phyloP scores from a whole-genome alignment of 2,888 invertebrate genomes.

The Myopa testacea region DNA sequence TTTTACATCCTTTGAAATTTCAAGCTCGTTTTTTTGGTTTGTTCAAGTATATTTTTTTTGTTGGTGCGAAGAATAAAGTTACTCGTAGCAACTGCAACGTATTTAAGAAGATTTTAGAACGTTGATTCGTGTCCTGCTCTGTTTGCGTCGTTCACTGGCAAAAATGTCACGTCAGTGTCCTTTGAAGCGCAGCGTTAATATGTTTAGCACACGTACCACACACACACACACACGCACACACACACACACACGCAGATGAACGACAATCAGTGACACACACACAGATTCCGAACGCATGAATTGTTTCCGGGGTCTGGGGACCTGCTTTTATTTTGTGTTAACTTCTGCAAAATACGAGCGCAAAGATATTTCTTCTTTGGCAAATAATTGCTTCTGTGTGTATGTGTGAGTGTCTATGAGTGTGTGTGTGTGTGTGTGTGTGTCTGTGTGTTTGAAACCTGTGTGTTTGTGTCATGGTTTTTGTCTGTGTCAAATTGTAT shows the following conservation, averaged over 20 bases:
- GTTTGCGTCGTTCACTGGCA: background rate
- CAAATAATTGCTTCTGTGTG: background rate
- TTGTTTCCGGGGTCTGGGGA: background rate
- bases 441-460: background rate
- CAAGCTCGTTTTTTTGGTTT: background rate
- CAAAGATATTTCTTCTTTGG: background rate
- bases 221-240: slow-evolving; percentile 1
- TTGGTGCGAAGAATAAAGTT: too few relatives aligned
- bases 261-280: background rate
- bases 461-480: background rate
- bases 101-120: too few relatives aligned
- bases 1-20: background rate
- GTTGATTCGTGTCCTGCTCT: background rate
- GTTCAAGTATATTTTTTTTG: too few relatives aligned
- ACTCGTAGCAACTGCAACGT: too few relatives aligned
- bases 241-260: background rate
- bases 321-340: background rate
- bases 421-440: background rate
- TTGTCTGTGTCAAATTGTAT: too few relatives aligned
- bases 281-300: slow-evolving; percentile 1
- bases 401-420: background rate
- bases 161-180: slow-evolving; percentile 23
- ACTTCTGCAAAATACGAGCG: background rate
- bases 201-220: background rate
- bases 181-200: slow-evolving; percentile 24